These are phyloP conservation scores for Hybos culiciformis DNA, from an alignment of 2,888 invertebrate genomes.

Conservation along the genomic window DNA sequence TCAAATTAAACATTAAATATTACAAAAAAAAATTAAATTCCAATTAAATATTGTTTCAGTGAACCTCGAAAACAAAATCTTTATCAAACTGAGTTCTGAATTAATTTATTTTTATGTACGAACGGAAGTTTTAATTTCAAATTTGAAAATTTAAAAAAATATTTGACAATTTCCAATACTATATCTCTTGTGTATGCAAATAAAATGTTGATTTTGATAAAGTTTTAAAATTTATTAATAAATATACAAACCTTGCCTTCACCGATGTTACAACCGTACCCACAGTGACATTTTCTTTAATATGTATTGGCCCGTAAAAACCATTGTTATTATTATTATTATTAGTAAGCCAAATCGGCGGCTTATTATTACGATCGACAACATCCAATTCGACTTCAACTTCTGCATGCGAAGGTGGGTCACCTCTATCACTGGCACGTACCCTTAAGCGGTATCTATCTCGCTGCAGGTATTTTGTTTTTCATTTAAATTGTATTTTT, in stretches of 20 bases:
- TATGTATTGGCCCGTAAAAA: constrained; percentile 94
- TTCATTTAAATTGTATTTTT: neutral
- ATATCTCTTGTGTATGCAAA: too few species aligned
- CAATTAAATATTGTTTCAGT: too few species aligned
- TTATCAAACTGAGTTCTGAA: too few species aligned
- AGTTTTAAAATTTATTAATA: constrained; percentile 16
- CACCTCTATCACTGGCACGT: constrained; percentile 91
- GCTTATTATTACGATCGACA: constrained; percentile 97
- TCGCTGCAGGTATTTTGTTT: constrained; percentile 47
- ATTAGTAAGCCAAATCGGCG: constrained; percentile 94
- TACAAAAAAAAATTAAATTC: too few species aligned
- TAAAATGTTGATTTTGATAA: constrained; percentile 7
- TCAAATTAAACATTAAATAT: too few species aligned
- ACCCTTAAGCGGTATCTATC: constrained; percentile 94
- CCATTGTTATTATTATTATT: too few species aligned
- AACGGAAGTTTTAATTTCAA: too few species aligned
- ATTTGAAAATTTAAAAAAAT: too few species aligned
- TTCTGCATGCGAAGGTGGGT: constrained; percentile 82
- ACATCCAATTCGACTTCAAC: constrained; percentile 97
- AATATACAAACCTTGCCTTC: constrained; percentile 91
- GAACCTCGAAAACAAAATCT: too few species aligned
- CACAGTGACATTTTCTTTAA: constrained; percentile 98
- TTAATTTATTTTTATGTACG: too few species aligned
- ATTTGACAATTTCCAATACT: too few species aligned
- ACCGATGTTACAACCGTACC: constrained; percentile 96